phyloP scores from a whole-genome alignment of 2,113 vertebrate species.

The Brevimyrus niger region DNA sequence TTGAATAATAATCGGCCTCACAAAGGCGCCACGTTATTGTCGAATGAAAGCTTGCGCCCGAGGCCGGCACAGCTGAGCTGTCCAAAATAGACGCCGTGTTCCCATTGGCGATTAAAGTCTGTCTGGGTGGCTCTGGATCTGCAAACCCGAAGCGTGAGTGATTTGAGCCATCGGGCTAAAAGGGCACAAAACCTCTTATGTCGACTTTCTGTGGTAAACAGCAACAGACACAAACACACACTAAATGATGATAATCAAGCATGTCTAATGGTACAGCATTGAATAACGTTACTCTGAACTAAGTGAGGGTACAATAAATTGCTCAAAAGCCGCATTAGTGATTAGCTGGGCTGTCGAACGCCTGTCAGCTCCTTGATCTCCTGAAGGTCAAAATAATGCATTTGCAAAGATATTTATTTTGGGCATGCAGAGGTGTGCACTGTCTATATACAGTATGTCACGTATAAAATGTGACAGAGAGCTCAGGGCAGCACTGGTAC shows the following conservation, averaged over 20 bases:
- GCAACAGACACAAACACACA: neutral
- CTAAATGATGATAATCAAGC: neutral
- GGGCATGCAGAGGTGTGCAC: neutral
- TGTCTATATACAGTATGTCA: neutral
- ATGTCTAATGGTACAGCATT: neutral
- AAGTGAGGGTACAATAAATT: neutral
- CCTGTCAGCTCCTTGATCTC: neutral
- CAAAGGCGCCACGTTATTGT: neutral
- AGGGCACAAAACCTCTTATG: no score
- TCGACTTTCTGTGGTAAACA: neutral
- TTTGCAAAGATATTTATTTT: neutral
- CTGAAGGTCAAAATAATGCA: neutral
- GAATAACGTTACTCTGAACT: neutral
- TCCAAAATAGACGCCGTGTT: neutral
- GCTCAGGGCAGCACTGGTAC: neutral
- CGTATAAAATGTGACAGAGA: neutral
- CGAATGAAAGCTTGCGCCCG: neutral
- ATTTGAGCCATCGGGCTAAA: neutral
- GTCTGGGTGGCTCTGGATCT: neutral
- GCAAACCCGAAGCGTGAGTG: neutral
- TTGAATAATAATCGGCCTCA: neutral
- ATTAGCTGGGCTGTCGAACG: neutral
- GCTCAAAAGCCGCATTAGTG: neutral
- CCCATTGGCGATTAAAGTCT: neutral
- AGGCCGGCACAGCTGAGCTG: neutral